phyloP scores from a whole-genome alignment of 2,888 invertebrate species.

The Drosophila longiperda region DNA sequence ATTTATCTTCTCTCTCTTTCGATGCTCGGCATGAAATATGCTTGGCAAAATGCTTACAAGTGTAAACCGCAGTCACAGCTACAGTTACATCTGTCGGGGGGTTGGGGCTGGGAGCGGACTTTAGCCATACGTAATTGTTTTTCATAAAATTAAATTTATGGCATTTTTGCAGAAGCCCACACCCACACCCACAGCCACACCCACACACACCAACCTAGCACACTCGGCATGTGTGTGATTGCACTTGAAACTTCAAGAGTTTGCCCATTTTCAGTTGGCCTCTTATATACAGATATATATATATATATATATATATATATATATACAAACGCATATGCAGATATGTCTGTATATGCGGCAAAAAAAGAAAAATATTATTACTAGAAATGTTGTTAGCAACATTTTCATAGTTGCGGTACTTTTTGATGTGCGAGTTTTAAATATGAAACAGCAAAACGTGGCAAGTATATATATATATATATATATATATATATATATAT shows the following conservation, averaged over 20 bases:
- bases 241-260: slow-evolving; percentile 72
- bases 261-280: slow-evolving; percentile 55
- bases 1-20: background rate
- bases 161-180: slow-evolving; percentile 63
- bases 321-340: slow-evolving; percentile 9
- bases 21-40: slow-evolving; percentile 62
- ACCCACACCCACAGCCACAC: background rate
- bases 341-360: slow-evolving; percentile 40
- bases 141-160: slow-evolving; percentile 80
- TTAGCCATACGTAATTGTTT: slow-evolving; percentile 74
- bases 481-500: background rate
- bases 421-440: too few species aligned
- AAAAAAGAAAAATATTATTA: slow-evolving; percentile 22
- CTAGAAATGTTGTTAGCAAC: slow-evolving; percentile 52
- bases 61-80: slow-evolving; percentile 75
- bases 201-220: background rate
- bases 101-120: slow-evolving; percentile 26
- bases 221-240: slow-evolving; percentile 29
- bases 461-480: slow-evolving; percentile 2
- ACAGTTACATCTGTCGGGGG: slow-evolving; percentile 67
- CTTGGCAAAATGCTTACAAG: slow-evolving; percentile 77
- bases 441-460: too few species aligned
- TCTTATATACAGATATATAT: slow-evolving; percentile 4
- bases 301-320: background rate
- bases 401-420: slow-evolving; percentile 52